Conservation (phyloP, 2,113 vertebrate genomes). For the Salminus brasiliensis region DNA sequence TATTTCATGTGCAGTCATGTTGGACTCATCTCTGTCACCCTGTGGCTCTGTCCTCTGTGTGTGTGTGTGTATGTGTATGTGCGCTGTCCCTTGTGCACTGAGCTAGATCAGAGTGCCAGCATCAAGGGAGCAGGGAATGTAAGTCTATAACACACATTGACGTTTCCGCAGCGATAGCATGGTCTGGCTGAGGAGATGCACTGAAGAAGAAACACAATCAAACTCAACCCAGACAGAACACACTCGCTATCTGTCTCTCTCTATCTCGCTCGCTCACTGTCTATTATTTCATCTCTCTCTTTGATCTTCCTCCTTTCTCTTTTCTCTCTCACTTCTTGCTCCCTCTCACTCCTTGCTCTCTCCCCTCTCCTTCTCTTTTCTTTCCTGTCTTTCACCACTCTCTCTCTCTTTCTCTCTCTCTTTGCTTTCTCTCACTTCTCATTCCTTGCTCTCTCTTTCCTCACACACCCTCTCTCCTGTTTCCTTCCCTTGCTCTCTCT, state of each 20-base stretch:
- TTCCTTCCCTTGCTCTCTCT: not conserved
- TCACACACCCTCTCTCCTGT: not conserved
- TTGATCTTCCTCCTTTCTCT: not conserved
- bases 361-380: too few relatives aligned
- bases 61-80: conserved; percentile 27
- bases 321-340: not conserved
- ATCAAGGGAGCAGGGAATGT: conserved; percentile 35
- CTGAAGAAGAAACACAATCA: conserved; percentile 63
- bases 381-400: not conserved
- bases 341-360: not conserved
- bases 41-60: not conserved
- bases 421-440: not conserved
- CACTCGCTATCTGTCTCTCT: not conserved
- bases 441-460: not conserved
- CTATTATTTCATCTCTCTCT: not conserved
- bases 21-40: not conserved
- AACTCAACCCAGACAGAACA: not conserved
- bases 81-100: conserved; percentile 26
- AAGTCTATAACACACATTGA: conserved; percentile 45
- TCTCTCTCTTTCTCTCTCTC: not conserved
- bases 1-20: conserved; percentile 11
- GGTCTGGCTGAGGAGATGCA: conserved; percentile 70
- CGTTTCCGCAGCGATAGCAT: conserved; percentile 19
- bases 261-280: conserved; percentile 9
- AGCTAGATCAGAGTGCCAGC: conserved; percentile 6